phyloP scores from a whole-genome alignment of 1,140 invertebrate genomes.

The Heliconius hermathena region DNA sequence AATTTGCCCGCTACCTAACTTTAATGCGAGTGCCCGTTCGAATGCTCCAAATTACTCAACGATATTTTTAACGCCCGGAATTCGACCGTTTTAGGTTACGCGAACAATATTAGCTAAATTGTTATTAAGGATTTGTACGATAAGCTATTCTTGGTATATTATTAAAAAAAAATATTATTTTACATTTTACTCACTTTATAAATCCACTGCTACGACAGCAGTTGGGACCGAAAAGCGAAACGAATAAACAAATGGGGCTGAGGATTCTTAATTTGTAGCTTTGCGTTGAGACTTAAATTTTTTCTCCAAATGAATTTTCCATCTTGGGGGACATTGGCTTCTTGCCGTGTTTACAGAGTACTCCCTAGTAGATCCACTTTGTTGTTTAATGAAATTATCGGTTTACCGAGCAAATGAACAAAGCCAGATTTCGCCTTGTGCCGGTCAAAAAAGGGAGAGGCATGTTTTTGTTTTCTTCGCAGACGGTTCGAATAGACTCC shows the following conservation, averaged over 20 bases:
- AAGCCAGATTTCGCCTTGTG: slow-evolving; percentile 76
- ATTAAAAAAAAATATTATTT: slow-evolving; percentile 21
- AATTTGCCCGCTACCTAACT: slow-evolving; percentile 76
- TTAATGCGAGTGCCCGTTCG: slow-evolving; percentile 69
- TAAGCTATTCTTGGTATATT: slow-evolving; percentile 34
- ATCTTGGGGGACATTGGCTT: slow-evolving; percentile 80
- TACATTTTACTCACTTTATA: background rate
- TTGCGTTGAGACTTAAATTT: slow-evolving; percentile 64
- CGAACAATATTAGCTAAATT: slow-evolving; percentile 71
- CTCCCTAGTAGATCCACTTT: slow-evolving; percentile 73
- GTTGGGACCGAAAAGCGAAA: slow-evolving; percentile 23
- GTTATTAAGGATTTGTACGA: slow-evolving; percentile 42
- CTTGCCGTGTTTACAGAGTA: slow-evolving; percentile 77
- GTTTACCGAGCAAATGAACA: slow-evolving; percentile 82
- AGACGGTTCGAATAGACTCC: slow-evolving; percentile 66
- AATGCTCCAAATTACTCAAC: slow-evolving; percentile 78
- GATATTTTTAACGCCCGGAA: slow-evolving; percentile 80
- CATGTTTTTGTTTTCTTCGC: slow-evolving; percentile 78
- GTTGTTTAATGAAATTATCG: slow-evolving; percentile 82
- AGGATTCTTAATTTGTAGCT: slow-evolving; percentile 64
- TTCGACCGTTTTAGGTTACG: slow-evolving; percentile 74
- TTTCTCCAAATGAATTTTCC: slow-evolving; percentile 77
- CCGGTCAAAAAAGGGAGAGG: slow-evolving; percentile 76
- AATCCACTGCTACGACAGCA: slow-evolving; percentile 33
- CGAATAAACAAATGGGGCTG: slow-evolving; percentile 58